phyloP scores from a whole-genome alignment of 2,888 invertebrate genomes.

The Tanaodytes sp. region DNA sequence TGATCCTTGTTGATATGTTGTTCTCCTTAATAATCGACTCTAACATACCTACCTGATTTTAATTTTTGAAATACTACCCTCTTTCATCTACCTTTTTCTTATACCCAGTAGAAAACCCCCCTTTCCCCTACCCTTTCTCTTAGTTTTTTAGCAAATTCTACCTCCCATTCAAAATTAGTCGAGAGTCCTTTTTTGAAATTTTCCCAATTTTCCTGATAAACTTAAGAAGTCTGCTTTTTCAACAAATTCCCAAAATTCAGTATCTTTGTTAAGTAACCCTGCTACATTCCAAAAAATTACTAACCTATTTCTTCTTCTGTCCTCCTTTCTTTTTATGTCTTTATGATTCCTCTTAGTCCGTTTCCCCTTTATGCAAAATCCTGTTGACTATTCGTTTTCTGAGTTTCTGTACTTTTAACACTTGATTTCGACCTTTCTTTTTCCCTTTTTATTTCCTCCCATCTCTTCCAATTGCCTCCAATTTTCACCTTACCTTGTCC shows the following conservation, averaged over 20 bases:
- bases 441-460: too few species aligned
- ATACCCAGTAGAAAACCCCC: background rate
- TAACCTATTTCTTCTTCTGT: too few species aligned
- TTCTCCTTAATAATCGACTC: background rate
- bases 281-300: too few species aligned
- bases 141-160: background rate
- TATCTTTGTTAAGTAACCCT: background rate
- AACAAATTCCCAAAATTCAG: background rate
- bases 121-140: background rate
- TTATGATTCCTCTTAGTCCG: too few species aligned
- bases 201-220: background rate
- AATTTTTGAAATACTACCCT: background rate
- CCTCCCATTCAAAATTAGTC: conserved; percentile 1
- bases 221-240: background rate
- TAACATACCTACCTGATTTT: background rate
- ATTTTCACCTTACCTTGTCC: too few species aligned
- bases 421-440: too few species aligned
- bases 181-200: background rate
- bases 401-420: too few species aligned
- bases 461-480: too few species aligned
- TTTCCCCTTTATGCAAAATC: too few species aligned
- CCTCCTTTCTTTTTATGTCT: too few species aligned
- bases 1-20: background rate
- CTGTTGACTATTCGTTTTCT: too few species aligned
- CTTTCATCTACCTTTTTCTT: background rate